Evolutionary conservation across 2,113 vertebrate species (phyloP).

Genomic region (Marcusenius ussheri): DNA sequence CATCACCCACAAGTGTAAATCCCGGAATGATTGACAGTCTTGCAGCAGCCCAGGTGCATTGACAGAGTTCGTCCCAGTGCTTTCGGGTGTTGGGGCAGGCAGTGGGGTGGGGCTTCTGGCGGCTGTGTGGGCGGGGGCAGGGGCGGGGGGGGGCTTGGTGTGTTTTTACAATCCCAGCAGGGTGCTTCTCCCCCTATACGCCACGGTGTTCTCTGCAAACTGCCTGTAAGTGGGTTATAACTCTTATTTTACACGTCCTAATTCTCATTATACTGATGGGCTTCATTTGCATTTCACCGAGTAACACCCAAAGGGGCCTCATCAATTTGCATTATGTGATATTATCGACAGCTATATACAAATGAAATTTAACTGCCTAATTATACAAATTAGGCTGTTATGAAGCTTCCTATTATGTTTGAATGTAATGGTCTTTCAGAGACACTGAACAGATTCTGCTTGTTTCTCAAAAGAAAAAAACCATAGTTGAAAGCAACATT

Average conservation of each 20-base stretch:
- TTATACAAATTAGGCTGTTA: constrained; percentile 16
- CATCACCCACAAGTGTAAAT: not conserved
- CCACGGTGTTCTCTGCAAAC: not conserved
- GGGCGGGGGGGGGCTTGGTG: not conserved
- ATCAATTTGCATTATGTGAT: constrained; percentile 15
- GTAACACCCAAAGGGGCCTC: constrained; percentile 25
- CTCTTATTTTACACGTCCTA: constrained; percentile 8
- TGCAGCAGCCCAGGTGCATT: not conserved
- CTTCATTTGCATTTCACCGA: constrained; percentile 31
- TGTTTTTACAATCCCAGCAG: not conserved
- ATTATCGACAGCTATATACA: not conserved
- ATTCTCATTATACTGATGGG: constrained; percentile 31
- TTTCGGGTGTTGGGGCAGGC: not conserved
- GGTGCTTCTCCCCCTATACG: not conserved
- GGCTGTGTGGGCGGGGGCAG: not conserved
- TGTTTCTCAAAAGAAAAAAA: not conserved
- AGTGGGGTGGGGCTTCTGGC: not conserved
- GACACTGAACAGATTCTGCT: not conserved
- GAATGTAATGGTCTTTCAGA: not conserved
- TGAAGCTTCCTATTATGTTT: not conserved
- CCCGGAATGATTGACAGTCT: not conserved
- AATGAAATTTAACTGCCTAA: constrained; percentile 24
- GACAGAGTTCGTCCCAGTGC: not conserved
- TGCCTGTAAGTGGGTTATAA: constrained; percentile 2
- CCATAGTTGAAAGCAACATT: not conserved